phyloP scores from a whole-genome alignment of 2,113 vertebrate genomes.

The Mustela lutreola region DNA sequence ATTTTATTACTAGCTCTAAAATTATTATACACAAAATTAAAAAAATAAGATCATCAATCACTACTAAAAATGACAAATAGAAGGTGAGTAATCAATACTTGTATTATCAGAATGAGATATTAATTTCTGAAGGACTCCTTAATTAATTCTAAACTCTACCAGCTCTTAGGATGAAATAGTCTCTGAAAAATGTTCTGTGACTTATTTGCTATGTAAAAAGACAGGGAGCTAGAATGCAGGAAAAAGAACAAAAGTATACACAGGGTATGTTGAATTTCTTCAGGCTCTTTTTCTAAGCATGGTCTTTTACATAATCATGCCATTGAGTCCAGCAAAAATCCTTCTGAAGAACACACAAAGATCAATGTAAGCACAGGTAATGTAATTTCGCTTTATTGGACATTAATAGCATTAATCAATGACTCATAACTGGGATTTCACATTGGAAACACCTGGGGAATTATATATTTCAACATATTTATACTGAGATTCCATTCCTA shows the following conservation, averaged over 20 bases:
- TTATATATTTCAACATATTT: not conserved
- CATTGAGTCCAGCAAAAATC: not conserved
- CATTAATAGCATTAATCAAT: not conserved
- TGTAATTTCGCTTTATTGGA: not conserved
- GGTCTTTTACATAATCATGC: not conserved
- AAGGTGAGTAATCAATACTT: conserved; percentile 24
- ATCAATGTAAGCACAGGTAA: not conserved
- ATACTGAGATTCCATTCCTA: not conserved
- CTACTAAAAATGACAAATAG: conserved; percentile 38
- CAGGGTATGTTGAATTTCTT: not conserved
- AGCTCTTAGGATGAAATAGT: not conserved
- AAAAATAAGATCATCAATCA: conserved; percentile 21
- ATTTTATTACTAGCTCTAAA: conserved; percentile 31
- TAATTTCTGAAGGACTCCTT: not conserved
- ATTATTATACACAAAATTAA: conserved; percentile 40
- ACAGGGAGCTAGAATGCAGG: not conserved
- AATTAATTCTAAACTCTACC: not conserved
- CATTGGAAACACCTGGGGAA: not conserved
- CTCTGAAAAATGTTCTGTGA: not conserved
- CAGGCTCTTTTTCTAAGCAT: not conserved
- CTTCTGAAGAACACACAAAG: not conserved
- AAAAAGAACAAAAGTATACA: not conserved
- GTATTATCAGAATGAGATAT: not conserved
- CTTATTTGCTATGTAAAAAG: not conserved
- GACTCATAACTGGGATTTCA: not conserved